Evolutionary conservation across 2,888 invertebrate species (phyloP).

Genomic region (Drosophila neonasuta): DNA sequence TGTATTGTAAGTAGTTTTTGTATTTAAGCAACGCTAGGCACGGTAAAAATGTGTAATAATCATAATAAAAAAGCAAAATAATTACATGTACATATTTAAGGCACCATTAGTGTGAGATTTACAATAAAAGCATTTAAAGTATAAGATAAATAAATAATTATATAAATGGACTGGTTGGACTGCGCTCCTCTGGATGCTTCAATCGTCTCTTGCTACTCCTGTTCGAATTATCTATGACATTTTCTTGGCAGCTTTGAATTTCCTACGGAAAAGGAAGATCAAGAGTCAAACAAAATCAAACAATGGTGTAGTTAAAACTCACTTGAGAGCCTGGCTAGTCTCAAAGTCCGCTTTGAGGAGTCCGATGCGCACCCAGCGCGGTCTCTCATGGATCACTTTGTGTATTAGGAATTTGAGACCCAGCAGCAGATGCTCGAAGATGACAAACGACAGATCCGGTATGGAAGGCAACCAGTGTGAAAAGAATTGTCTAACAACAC

Average conservation of each 20-base stretch:
- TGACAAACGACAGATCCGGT: slow-evolving; percentile 84
- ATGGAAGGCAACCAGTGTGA: slow-evolving; percentile 77
- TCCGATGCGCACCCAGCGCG: slow-evolving; percentile 86
- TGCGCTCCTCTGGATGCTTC: not conserved
- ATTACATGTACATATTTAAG: slow-evolving; percentile 33
- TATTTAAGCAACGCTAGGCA: slow-evolving; percentile 19
- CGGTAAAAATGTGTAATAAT: slow-evolving; percentile 24
- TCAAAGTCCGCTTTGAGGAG: slow-evolving; percentile 85
- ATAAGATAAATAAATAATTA: slow-evolving; percentile 20
- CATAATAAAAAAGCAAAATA: slow-evolving; percentile 8
- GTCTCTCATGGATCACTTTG: slow-evolving; percentile 87
- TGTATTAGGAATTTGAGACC: slow-evolving; percentile 86
- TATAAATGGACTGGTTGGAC: slow-evolving; percentile 52
- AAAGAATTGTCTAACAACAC: slow-evolving; percentile 74
- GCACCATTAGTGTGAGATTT: slow-evolving; percentile 50
- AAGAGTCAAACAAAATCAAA: not conserved
- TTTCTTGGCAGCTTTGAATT: slow-evolving; percentile 77
- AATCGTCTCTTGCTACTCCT: not conserved
- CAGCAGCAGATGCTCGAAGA: slow-evolving; percentile 87
- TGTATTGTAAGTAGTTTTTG: not conserved
- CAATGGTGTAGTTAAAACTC: slow-evolving; percentile 23
- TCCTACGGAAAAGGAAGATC: slow-evolving; percentile 54
- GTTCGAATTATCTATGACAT: slow-evolving; percentile 45
- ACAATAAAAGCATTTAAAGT: slow-evolving; percentile 50
- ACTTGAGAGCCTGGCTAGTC: slow-evolving; percentile 86